These are phyloP conservation scores for Zingel zingel DNA, from an alignment of 2,113 vertebrate species.

Conservation along the genomic window DNA sequence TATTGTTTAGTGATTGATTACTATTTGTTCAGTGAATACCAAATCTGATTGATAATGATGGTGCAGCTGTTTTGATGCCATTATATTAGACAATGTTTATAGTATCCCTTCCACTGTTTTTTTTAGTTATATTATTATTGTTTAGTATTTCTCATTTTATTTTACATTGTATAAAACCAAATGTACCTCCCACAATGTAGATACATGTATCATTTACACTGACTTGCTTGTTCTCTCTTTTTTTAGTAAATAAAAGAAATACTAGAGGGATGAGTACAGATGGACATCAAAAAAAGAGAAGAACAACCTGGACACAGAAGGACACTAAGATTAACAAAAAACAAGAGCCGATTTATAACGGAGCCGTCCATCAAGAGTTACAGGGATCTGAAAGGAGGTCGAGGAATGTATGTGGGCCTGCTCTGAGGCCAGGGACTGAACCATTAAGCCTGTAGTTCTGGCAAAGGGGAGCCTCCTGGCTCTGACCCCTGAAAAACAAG, in stretches of 20 bases:
- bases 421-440: slow-evolving; percentile 58
- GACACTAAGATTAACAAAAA: slow-evolving; percentile 67
- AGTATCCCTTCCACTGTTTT: background rate
- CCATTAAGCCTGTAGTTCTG: slow-evolving; percentile 62
- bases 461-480: slow-evolving; percentile 51
- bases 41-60: background rate
- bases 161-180: slow-evolving; percentile 4
- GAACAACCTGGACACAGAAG: slow-evolving; percentile 68
- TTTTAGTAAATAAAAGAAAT: slow-evolving; percentile 82
- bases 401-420: slow-evolving; percentile 52
- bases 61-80: background rate
- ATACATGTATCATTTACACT: slow-evolving; percentile 36
- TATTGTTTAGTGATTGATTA: background rate
- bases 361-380: slow-evolving; percentile 70
- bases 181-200: background rate
- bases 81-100: background rate
- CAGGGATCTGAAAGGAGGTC: slow-evolving; percentile 54
- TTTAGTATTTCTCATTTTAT: background rate
- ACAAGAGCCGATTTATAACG: slow-evolving; percentile 67
- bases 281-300: slow-evolving; percentile 78
- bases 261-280: slow-evolving; percentile 72
- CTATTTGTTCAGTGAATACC: background rate
- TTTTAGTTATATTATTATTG: background rate
- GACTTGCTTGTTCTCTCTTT: slow-evolving; percentile 73
- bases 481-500: slow-evolving; percentile 73